phyloP scores from a whole-genome alignment of 2,888 invertebrate species.

The Dinocampus coccinellae region DNA sequence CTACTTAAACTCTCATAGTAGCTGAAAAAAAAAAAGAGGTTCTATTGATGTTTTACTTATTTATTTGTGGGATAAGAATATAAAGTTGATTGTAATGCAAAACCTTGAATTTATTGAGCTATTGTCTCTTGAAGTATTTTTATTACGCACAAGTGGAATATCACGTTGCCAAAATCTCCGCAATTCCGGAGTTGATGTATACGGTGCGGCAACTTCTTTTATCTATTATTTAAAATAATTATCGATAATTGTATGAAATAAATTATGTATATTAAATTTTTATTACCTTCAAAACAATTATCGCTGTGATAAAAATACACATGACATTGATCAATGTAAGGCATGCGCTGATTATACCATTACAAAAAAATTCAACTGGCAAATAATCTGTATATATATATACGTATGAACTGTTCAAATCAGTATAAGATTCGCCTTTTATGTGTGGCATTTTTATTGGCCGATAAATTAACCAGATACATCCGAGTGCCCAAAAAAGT shows the following conservation, averaged over 20 bases:
- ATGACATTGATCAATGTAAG: conserved; percentile 86
- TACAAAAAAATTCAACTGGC: conserved; percentile 81
- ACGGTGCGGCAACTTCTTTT: conserved; percentile 87
- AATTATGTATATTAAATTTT: not conserved
- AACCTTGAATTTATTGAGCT: conserved; percentile 61
- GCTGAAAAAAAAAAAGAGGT: conserved; percentile 63
- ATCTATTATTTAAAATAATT: conserved; percentile 70
- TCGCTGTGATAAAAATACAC: conserved; percentile 86
- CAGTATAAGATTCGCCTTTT: conserved; percentile 76
- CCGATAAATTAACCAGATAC: conserved; percentile 79
- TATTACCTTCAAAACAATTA: conserved; percentile 79
- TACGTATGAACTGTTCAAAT: conserved; percentile 75
- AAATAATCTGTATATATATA: conserved; percentile 81
- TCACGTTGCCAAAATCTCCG: conserved; percentile 84
- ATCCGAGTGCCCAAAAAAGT: conserved; percentile 80
- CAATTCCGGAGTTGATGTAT: conserved; percentile 81
- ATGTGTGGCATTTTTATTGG: conserved; percentile 79
- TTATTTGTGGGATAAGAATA: not conserved
- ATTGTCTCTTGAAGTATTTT: conserved; percentile 62
- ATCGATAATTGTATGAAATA: not conserved
- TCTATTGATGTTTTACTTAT: not conserved
- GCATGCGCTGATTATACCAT: conserved; percentile 84
- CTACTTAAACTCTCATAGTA: conserved; percentile 70
- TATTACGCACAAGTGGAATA: conserved; percentile 79
- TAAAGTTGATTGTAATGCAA: no score